These are phyloP conservation scores for Astyanax mexicanus DNA, from an alignment of 2,797 vertebrate species.

Conservation along the genomic window DNA sequence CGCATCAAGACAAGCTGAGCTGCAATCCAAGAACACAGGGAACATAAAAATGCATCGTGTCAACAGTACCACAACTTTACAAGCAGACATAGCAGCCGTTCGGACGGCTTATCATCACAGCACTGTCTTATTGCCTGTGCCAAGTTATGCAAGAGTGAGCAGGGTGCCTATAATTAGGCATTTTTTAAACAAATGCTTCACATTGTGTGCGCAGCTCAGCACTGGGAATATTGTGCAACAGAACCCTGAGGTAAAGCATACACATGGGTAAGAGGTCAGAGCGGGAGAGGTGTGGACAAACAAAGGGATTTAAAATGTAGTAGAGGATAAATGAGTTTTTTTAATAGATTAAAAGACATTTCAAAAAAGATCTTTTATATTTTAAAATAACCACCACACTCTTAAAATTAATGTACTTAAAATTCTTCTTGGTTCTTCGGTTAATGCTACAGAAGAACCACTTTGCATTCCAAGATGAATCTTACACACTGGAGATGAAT, in stretches of 20 bases:
- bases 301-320: not conserved
- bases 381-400: no score
- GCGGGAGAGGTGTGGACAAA: not conserved
- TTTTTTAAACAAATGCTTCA: conserved; percentile 21
- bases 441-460: no score
- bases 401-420: no score
- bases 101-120: not conserved
- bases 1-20: conserved; percentile 1
- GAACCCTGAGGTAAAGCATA: not conserved
- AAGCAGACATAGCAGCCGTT: conserved; percentile 18
- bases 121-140: conserved; percentile 18
- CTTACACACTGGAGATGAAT: no score
- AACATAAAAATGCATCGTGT: not conserved
- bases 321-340: not conserved
- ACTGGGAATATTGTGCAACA: conserved; percentile 26
- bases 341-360: no score
- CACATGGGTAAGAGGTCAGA: not conserved
- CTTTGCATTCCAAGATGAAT: no score
- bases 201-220: not conserved
- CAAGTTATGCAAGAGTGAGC: conserved; percentile 22
- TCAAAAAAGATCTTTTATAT: no score
- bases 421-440: no score
- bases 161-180: conserved; percentile 22
- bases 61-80: conserved; percentile 6
- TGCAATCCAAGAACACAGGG: not conserved